Evolutionary conservation across 2,113 vertebrate species (phyloP).

Genomic region (Solenodon paradoxus): DNA sequence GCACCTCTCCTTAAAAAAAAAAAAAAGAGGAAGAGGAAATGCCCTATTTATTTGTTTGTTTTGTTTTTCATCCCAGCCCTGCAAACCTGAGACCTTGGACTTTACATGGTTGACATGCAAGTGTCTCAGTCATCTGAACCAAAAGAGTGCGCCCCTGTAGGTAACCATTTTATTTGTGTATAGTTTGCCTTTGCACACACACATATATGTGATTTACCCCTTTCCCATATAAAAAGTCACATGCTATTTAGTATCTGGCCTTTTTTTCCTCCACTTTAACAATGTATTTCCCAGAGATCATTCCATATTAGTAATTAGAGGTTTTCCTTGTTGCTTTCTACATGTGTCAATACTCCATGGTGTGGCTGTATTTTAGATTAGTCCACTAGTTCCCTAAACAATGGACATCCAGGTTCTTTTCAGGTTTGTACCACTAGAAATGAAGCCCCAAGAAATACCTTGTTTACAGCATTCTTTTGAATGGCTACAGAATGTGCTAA

Average conservation of each 20-base stretch:
- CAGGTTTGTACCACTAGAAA: not conserved
- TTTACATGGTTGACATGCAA: no score
- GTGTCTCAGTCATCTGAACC: no score
- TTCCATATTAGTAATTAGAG: not conserved
- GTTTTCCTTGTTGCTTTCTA: not conserved
- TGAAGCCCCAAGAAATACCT: not conserved
- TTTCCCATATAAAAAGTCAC: not conserved
- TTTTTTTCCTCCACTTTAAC: not conserved
- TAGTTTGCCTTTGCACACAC: not conserved
- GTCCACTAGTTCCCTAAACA: not conserved
- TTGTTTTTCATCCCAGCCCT: no score
- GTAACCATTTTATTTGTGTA: not conserved
- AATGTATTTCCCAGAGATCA: not conserved
- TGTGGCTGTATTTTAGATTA: not conserved
- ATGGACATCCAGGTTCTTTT: not conserved
- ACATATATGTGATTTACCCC: not conserved
- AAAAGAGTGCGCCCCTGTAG: no score
- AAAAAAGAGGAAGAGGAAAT: no score
- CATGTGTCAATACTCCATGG: not conserved
- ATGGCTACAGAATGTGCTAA: not conserved
- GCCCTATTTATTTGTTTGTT: no score
- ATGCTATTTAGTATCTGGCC: not conserved
- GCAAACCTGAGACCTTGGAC: no score
- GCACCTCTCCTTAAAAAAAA: no score
- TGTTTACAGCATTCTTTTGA: not conserved